phyloP scores from a whole-genome alignment of 2,797 vertebrate species.

The Prionace glauca region DNA sequence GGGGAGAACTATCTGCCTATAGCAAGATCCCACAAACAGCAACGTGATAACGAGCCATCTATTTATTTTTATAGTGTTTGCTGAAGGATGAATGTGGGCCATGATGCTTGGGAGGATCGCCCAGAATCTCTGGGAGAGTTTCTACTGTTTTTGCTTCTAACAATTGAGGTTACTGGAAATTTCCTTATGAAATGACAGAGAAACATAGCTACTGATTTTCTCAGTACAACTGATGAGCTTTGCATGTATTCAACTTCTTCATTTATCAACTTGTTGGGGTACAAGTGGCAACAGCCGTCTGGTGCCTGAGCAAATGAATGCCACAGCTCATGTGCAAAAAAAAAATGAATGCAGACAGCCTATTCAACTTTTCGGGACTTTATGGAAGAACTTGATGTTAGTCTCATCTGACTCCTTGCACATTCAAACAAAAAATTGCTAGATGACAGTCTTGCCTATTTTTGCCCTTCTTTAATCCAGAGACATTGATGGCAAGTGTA shows the following conservation, averaged over 20 bases:
- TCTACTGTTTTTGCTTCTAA: background rate
- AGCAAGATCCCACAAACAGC: background rate
- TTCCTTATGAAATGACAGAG: background rate
- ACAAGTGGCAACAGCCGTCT: background rate
- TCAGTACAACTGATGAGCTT: background rate
- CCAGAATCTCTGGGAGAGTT: background rate
- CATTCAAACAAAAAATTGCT: background rate
- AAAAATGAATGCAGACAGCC: background rate
- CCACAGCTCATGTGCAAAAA: no score
- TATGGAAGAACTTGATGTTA: no score
- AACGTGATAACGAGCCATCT: background rate
- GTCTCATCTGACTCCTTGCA: background rate
- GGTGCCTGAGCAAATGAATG: no score
- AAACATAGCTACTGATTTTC: background rate
- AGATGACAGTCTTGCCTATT: background rate
- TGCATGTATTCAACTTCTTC: background rate
- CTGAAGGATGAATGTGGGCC: background rate
- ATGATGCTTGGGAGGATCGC: no score
- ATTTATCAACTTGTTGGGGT: background rate
- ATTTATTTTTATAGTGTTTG: background rate
- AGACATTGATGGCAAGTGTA: background rate
- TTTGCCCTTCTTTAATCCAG: background rate
- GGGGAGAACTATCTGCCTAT: background rate
- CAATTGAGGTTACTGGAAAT: background rate
- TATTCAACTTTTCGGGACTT: background rate